phyloP scores from a whole-genome alignment of 2,113 vertebrate genomes.

The Atlantisia rogersi region DNA sequence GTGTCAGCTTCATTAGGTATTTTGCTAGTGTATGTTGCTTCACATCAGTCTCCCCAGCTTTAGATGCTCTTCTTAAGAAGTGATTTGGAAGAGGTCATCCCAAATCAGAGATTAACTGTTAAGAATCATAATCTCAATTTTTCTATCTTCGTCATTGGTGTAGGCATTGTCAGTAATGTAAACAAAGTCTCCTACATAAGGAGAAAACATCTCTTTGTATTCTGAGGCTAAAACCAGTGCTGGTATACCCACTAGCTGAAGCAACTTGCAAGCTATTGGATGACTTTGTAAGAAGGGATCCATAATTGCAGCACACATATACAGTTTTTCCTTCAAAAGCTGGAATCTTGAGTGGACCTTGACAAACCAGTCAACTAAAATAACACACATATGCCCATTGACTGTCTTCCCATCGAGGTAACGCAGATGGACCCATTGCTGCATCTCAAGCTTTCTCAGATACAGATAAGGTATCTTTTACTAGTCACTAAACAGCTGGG shows the following conservation, averaged over 20 bases:
- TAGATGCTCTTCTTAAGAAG: conserved; percentile 91
- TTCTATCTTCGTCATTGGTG: conserved; percentile 82
- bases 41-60: conserved; percentile 85
- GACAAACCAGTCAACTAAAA: conserved; percentile 96
- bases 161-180: conserved; percentile 93
- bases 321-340: conserved; percentile 93
- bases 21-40: conserved; percentile 91
- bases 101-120: conserved; percentile 84
- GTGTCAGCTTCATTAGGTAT: conserved; percentile 92
- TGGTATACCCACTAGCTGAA: conserved; percentile 91
- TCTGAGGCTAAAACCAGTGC: conserved; percentile 91
- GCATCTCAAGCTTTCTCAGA: conserved; percentile 84
- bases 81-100: conserved; percentile 91
- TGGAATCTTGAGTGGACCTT: conserved; percentile 92
- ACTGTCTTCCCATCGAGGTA: conserved; percentile 87
- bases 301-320: conserved; percentile 89
- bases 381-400: conserved; percentile 87
- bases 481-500: conserved; percentile 92
- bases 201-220: conserved; percentile 91
- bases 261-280: conserved; percentile 83
- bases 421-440: conserved; percentile 78
- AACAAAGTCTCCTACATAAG: conserved; percentile 88
- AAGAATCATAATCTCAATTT: conserved; percentile 89
- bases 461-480: conserved; percentile 92
- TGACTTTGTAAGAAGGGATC: conserved; percentile 91